Evolutionary conservation across 2,888 invertebrate species (phyloP), one percentile per base, ranked within the genome.

Genomic region (Lasioglossum lativentre): DNA sequence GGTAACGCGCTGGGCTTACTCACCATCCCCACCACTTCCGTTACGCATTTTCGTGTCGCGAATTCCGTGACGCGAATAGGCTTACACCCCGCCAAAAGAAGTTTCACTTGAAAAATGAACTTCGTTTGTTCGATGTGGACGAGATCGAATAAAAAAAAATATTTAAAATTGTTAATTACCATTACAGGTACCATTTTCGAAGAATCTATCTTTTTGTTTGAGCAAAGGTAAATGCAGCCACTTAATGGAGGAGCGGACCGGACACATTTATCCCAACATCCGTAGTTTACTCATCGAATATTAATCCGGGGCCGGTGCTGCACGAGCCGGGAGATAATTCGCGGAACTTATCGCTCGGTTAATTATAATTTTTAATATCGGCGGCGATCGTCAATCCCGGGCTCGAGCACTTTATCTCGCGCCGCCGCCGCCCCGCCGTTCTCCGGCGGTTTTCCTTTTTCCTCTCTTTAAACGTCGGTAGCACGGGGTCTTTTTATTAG

Each of bases 361-460:
- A 66, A 85, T 85, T 85, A 85, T 72, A 66, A 85, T 85, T 85
- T 85, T 85, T 78, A 78, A 78, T 84, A 84, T 78, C 70, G 40
- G 45, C 74, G 27, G 16, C 45, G 42, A 77, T 85, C 84, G 70
- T 27, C 27, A 70, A 56, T 73, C 78, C 19, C 77, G 45, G 45
- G 66, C 73, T 2, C 8, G 34, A 38, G 42, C 34, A 73, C 59
- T 77, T 84, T 59, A 84, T 56, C n/a, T 66, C 42, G 12, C 45
- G 84, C 8, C 63, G 1, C 74, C n/a, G n/a, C n/a, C n/a, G n/a
- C n/a, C n/a, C 42, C 14, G 2, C 14, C 45, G 38, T 47, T 27
- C 23, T 2, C 10, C n/a, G 12, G 19, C 63, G 63, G 14, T 14
- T 16, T 42, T 40, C 19, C 10, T 19, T 30, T 19, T 40, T 19